Evolutionary conservation across 1,140 invertebrate species (phyloP).

Genomic region (Apis mellifera): Amel_HAv3.1 CM009946.2:6619001-6619500

Average conservation of each 20-base stretch:
- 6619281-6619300: conserved; percentile 62
- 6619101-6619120: background rate
- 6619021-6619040: background rate
- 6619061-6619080: background rate
- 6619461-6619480: conserved; percentile 57
- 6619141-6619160: background rate
- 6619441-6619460: conserved; percentile 33
- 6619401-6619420: conserved; percentile 46
- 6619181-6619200: background rate
- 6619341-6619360: conserved; percentile 37
- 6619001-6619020: background rate
- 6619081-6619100: background rate
- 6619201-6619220: too few species aligned
- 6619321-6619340: conserved; percentile 70
- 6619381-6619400: conserved; percentile 62
- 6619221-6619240: too few species aligned
- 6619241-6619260: background rate
- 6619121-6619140: background rate
- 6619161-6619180: background rate
- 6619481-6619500: conserved; percentile 62
- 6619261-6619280: background rate
- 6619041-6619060: background rate
- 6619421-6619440: conserved; percentile 50
- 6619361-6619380: conserved; percentile 35
- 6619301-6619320: conserved; percentile 70